Base-by-base conservation (phyloP, 2,888 invertebrate genomes). In the Rhorus exstirpatorius region DNA sequence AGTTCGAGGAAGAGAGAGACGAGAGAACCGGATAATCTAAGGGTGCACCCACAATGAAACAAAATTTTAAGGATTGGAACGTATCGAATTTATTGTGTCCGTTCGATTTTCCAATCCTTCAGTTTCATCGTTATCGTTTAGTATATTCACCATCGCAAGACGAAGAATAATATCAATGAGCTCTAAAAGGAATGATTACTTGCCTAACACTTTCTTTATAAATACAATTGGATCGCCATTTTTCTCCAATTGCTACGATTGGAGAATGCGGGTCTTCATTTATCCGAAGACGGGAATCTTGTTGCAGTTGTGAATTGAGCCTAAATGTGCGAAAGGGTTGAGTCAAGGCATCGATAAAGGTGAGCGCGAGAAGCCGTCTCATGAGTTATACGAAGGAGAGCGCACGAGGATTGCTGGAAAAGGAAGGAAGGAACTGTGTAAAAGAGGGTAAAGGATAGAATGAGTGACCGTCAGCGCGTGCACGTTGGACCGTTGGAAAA, bases 371-470 rank as follows among this genome's bases (percentile, higher is more conserved):
- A 76, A 76, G 83, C 51, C 51, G 65, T 24, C 70, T 53, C 63
- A 41, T 51, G 81, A 78, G 72, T 49, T 35, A 79, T 46, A 80
- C 79, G 79, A 77, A 79, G 75, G 74, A 44, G 65, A 67, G 68
- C 53, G 81, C n/a, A n/a, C 53, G 68, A 75, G 82, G 46, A 46
- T 35, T 58, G 44, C 49, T 70, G 58, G 72, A 68, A 68, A 78
- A 61, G 67, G 80, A 77, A 61, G 70, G 65, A 58, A 77, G 58
- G 26, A 76, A 72, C 61, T 70, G 35, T 65, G n/a, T n/a, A n/a
- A n/a, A 53, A 74, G 71, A 60, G 68, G 76, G 70, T 76, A 75
- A 75, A 81, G 68, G 83, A 84, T 77, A 80, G 76, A 84, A 65
- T 44, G 60, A 77, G 74, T 76, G 74, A 79, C 61, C 51, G 46